Evolutionary conservation across 2,888 invertebrate genomes (phyloP), one percentile per base, ranked within the genome.

Genomic region (Perizoma flavofasciatum): DNA sequence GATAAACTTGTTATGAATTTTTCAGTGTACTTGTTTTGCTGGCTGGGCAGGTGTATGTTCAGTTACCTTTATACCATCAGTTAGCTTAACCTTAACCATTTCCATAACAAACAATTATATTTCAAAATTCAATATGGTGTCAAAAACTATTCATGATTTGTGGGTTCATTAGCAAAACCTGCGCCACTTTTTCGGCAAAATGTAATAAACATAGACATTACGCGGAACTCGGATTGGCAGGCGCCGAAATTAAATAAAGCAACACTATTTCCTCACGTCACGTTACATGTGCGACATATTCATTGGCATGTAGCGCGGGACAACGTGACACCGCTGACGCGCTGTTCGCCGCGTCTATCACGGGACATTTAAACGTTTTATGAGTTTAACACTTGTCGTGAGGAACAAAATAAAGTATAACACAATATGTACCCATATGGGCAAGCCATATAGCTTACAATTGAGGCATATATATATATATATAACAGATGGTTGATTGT

Each of bases 231-330:
- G 65, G 57, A 66, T 60, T 72, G 71, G 70, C 77, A 78, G 67
- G 70, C 67, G 66, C 56, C 72, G 70, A 78, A 83, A 85, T 88
- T 82, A 83, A 85, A 88, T 87, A 86, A 84, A 82, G 79, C 82
- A 83, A 84, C 78, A 84, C 83, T 83, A 87, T 87, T 88, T 86
- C 85, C 86, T 77, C 77, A 62, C 78, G 86, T 86, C 86, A 81
- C 71, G 76, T 77, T 78, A 77, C 74, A 70, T 69, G 61, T 75
- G 75, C 77, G 82, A 85, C 82, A 75, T 79, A 81, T 79, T 81
- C 83, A 83, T 81, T 74, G 84, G 81, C 81, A 76, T 73, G 75
- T 65, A 59, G 59, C 54, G 56, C 60, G 65, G 59, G 61, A 66
- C 68, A 69, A 66, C 70, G 58, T 63, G 65, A 59, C 63, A 61